phyloP scores from a whole-genome alignment of 2,113 vertebrate genomes.

The Mystacornis crossleyi region DNA sequence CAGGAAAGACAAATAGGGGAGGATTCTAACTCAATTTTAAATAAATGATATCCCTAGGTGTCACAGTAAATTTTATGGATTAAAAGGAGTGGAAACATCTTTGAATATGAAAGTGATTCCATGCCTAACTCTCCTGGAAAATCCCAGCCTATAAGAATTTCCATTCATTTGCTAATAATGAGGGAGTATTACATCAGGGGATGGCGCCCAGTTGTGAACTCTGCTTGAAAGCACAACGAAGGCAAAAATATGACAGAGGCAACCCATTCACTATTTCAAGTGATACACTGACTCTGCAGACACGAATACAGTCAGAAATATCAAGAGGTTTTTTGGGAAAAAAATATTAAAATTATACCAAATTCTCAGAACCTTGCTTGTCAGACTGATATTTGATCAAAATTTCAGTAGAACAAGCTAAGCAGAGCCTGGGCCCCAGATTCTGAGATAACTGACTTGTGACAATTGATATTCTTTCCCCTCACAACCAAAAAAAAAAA shows the following conservation, averaged over 20 bases:
- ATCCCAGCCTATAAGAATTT: background rate
- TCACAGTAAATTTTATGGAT: background rate
- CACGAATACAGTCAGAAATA: background rate
- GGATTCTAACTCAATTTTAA: background rate
- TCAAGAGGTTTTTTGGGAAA: accelerated
- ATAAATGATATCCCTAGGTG: background rate
- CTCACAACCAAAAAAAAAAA: background rate
- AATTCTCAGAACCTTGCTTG: background rate
- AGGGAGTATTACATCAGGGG: background rate
- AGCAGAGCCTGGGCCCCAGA: background rate
- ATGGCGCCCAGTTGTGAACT: background rate
- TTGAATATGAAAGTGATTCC: background rate
- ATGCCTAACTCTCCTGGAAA: background rate
- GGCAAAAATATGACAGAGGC: background rate
- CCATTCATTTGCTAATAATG: background rate
- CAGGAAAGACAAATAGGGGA: background rate
- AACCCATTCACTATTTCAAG: background rate
- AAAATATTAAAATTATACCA: background rate
- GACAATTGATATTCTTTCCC: background rate
- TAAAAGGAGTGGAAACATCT: background rate
- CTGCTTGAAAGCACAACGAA: background rate
- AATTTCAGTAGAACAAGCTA: background rate
- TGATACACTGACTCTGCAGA: background rate
- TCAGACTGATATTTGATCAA: background rate
- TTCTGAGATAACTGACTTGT: background rate